Base-by-base conservation (phyloP, 2,797 vertebrate species). In the Remorina albescens region DNA sequence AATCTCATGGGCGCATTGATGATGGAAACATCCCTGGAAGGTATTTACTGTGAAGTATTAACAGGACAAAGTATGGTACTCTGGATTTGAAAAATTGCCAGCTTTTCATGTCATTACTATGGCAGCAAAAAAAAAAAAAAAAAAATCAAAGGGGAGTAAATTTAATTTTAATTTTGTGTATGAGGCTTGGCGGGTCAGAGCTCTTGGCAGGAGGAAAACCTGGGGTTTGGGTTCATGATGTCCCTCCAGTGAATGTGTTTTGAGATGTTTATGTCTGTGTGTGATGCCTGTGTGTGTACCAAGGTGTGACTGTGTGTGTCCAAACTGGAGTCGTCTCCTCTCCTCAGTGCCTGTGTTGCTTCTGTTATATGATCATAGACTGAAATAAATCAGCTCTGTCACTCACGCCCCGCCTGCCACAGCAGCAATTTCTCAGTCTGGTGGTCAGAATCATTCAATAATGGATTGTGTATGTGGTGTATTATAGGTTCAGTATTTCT, bases 371-470 rank as follows among this genome's bases (percentile, higher is more conserved):
- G 78, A 87, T 76, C 78, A 71, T 67, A 78, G 63, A 62, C 72
- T 74, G 78, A 89, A 89, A 92, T 92, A 90, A 91, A 91, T 92
- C 84, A 88, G 62, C 65, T 72, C 80, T 87, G 89, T 88, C 90
- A 88, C 75, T 88, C 75, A 90, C 84, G 78, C 60, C 37, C 65
- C 62, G 70, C 76, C 67, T 61, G 71, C 77, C 77, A 78, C 79
- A 82, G 74, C 76, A 81, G 71, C 82, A 87, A 84, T 92, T 88
- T 90, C 67, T 89, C 87, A 88, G 81, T 68, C 51, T 78, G 85
- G 62, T 61, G 30, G 74, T 88, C 86, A 90, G 80, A 88, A 89
- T 91, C 81, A 82, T 86, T 85, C 80, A 68, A 76, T 82, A 82
- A 89, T 85, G 59, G 84, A 85, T 88, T 49, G 65, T 82, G 71